A percentile compares a stretch with the other conserved stretches of the same genome.
phyloP scores from a whole-genome alignment of 2,797 vertebrate genomes.

The Hephaestus fuliginosus region DNA sequence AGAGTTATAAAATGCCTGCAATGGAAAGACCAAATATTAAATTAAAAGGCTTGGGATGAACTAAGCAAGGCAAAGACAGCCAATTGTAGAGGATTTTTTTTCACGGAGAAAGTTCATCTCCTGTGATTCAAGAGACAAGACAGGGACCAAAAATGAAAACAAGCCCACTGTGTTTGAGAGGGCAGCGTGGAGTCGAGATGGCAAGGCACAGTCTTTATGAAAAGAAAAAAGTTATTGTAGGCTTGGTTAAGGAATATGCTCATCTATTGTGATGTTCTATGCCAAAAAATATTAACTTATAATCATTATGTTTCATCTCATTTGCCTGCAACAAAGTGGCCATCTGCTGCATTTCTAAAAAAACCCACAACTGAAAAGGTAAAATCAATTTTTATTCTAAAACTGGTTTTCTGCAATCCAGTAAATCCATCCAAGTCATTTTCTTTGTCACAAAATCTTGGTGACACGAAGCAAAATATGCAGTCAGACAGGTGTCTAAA shows the following conservation, averaged over 20 bases:
- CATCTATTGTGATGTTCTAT: conserved; percentile 16
- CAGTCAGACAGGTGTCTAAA: conserved; percentile 18
- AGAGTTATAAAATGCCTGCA: conserved; percentile 6
- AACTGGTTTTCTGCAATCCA: conserved; percentile 14
- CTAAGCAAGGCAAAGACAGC: conserved; percentile 33
- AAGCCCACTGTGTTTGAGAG: conserved; percentile 41
- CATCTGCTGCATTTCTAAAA: conserved; percentile 20
- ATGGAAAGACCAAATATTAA: conserved; percentile 26
- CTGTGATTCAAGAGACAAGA: conserved; percentile 49
- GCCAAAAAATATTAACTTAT: conserved; percentile 36
- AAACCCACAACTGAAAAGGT: neutral
- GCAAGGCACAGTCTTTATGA: conserved; percentile 17
- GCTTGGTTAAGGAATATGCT: conserved; percentile 14
- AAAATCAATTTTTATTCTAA: conserved; percentile 17
- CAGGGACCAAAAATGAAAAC: conserved; percentile 45
- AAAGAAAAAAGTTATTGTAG: neutral
- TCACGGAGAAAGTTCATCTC: conserved; percentile 43
- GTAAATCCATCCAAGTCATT: conserved; percentile 35
- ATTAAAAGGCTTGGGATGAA: conserved; percentile 53
- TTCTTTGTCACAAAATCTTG: conserved; percentile 35
- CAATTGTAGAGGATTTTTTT: conserved; percentile 31
- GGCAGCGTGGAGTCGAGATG: neutral
- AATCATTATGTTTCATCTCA: conserved; percentile 12
- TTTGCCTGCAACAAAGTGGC: conserved; percentile 19
- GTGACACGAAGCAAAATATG: conserved; percentile 15